Base-by-base conservation (phyloP, 2,113 vertebrate species). In the Rhegmatorhina hoffmannsi region DNA sequence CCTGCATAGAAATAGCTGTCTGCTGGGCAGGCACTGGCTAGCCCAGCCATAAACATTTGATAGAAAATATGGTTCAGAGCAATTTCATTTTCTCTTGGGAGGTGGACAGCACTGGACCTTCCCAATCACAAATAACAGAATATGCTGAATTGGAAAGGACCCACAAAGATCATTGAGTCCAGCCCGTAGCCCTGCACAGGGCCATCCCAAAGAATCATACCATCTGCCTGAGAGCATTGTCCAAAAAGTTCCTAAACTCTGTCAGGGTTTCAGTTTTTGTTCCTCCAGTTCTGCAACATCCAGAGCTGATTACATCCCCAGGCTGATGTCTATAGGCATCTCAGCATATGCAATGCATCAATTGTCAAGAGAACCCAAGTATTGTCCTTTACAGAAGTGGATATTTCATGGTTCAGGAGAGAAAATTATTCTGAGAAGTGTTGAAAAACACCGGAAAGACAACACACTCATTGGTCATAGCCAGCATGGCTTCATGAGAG, bases 61-160 rank as follows among this genome's bases (percentile, higher is more conserved):
- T 43, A 93, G 60, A 83, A 34, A 79, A 78, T 47, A 44, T 0
- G 0, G 4, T 58, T 75, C 1, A 3, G 11, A 58, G 66, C 28
- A 83, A 12, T 72, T 53, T 75, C 23, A 2, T 17, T 20, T 91
- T 76, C 17, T 53, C 12, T 47, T 83, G 80, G 56, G 17, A 58
- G 19, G 16, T 23, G 6, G 15, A 17, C 53, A 67, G 25, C 10
- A 16, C 20, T 11, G 24, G 17, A 34, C 10, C 26, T 53, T 72
- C 43, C 67, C 1, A 2, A 80, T 55, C 17, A 28, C 24, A 52
- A 26, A 52, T 52, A 20, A 59, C 5, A 34, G 56, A 59, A 24
- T 59, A 59, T 34, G n/a, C 21, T 34, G 20, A n/a, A 13, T 9
- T 59, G 56, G n/a, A 23, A 34, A 34, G n/a, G n/a, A 59, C 56